Base-by-base conservation (phyloP, 2,113 vertebrate genomes). In the Panthera leo region DNA sequence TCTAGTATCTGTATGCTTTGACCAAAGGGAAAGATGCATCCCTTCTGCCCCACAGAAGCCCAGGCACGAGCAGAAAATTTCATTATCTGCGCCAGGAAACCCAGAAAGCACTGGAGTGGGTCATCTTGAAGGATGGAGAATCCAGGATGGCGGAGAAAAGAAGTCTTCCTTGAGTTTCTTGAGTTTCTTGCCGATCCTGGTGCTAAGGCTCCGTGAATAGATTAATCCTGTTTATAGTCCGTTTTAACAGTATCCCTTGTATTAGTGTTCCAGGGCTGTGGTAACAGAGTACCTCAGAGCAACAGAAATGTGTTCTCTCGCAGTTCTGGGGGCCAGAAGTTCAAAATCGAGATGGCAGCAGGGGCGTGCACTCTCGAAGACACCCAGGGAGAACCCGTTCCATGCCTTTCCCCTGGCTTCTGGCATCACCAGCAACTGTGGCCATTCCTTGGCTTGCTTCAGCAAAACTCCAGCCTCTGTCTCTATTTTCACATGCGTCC, bases 361-460 rank as follows among this genome's bases (percentile, higher is more conserved):
- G 45, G 36, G n/a, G 10, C 2, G 1, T 34, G 71, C 4, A 0
- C 55, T 55, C 53, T 36, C 42, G 11, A n/a, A 45, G n/a, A 13
- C 73, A 16, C 55, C 25, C 1, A 4, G 18, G 29, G 12, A 21
- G 31, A 27, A 10, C 34, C 39, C 4, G 10, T 25, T 34, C 25
- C 19, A 3, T 0, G 5, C 51, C 65, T 48, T 79, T 73, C 65
- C 51, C 55, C n/a, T 7, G 9, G 29, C 19, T 58, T 76, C 67
- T 1, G 19, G 27, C 10, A 3, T 45, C 5, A 0, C 42, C 29
- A 4, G 42, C 34, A 29, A 2, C 31, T 4, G 11, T 7, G 8
- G 45, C 55, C 29, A 0, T 16, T 8, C 51, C 55, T 23, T 45
- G 70, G 25, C 86, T 53, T 42, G 3, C 2, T 2, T 19, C 67